Evolutionary conservation across 1,140 invertebrate genomes (phyloP).

Genomic region (Solen grandis): DNA sequence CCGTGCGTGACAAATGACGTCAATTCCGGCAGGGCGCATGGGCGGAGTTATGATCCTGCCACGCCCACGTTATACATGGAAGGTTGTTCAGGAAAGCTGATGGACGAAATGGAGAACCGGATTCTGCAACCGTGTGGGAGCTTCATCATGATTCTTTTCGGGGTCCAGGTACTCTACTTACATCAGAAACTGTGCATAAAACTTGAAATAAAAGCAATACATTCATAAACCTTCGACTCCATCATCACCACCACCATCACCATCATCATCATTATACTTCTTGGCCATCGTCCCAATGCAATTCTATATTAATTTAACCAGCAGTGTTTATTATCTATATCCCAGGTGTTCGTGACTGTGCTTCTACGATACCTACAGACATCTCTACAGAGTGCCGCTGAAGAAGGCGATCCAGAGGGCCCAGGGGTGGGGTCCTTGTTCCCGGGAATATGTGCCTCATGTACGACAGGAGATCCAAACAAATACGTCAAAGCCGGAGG

Average conservation of each 20-base stretch:
- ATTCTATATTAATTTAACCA: too few species aligned
- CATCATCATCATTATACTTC: not conserved
- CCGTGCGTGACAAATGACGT: conserved; percentile 34
- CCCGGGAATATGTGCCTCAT: conserved; percentile 6
- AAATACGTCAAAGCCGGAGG: conserved; percentile 38
- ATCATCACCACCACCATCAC: not conserved
- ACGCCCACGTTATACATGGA: conserved; percentile 23
- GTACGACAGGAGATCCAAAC: conserved; percentile 11
- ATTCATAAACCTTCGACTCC: too few species aligned
- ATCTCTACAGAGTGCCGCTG: conserved; percentile 38
- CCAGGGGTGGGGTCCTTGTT: conserved; percentile 21
- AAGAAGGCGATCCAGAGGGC: conserved; percentile 36
- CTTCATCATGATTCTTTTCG: conserved; percentile 20
- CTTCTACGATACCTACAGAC: conserved; percentile 45
- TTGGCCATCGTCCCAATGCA: too few species aligned
- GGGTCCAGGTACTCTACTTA: conserved; percentile 32
- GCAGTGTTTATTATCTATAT: too few species aligned
- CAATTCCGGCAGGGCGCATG: not conserved
- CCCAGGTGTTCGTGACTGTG: conserved; percentile 10
- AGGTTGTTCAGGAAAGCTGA: conserved; percentile 28
- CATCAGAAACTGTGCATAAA: too few species aligned
- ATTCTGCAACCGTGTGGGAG: conserved; percentile 31
- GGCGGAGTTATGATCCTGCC: not conserved
- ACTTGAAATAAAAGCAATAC: too few species aligned
- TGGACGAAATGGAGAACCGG: conserved; percentile 15